Conservation (phyloP, 2,113 vertebrate genomes). For the Willisornis vidua region DNA sequence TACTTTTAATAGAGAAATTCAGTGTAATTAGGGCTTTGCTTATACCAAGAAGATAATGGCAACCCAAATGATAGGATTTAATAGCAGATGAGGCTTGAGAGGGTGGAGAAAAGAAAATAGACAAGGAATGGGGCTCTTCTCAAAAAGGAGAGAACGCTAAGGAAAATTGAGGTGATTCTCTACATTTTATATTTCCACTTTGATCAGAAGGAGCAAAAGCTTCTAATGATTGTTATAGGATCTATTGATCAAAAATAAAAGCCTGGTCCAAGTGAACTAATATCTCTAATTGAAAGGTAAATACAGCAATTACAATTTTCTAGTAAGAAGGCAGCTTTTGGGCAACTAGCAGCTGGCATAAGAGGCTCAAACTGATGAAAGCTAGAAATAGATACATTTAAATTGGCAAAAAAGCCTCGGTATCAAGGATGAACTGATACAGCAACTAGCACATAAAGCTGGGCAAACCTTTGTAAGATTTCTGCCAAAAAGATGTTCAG, state of each 20-base stretch:
- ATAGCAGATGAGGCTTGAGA: neutral
- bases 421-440: neutral
- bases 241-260: neutral
- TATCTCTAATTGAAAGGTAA: neutral
- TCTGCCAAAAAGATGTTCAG: conserved; percentile 41
- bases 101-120: neutral
- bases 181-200: neutral
- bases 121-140: neutral
- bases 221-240: neutral
- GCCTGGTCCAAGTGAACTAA: neutral
- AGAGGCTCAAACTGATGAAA: neutral
- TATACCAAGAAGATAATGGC: neutral
- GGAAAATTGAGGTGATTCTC: neutral
- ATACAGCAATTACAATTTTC: neutral
- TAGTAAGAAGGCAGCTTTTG: neutral
- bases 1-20: neutral
- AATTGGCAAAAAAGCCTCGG: neutral
- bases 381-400: neutral
- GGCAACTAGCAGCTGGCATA: neutral
- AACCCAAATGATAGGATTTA: neutral
- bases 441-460: neutral
- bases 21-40: conserved; percentile 10
- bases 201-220: neutral
- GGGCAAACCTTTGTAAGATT: neutral
- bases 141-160: neutral